phyloP scores from a whole-genome alignment of 2,113 vertebrate genomes.

The Columba livia region DNA sequence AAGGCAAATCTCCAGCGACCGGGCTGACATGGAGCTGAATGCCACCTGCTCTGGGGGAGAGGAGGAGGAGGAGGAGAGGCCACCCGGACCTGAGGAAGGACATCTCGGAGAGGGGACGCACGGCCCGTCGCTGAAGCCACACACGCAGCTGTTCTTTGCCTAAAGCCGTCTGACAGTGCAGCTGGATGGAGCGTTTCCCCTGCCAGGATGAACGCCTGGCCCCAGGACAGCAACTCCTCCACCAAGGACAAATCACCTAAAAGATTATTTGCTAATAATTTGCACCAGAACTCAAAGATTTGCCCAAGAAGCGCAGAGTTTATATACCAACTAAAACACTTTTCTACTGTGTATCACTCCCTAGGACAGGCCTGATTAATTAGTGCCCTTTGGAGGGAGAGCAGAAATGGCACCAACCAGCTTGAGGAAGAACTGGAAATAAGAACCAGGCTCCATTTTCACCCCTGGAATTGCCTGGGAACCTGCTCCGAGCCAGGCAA shows the following conservation, averaged over 20 bases:
- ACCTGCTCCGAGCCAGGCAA: background rate
- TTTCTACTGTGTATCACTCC: rapidly evolving
- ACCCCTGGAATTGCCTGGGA: background rate
- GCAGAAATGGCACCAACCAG: background rate
- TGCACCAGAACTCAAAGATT: background rate
- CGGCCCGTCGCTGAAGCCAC: background rate
- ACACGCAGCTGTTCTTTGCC: background rate
- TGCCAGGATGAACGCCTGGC: background rate
- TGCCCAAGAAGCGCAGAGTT: background rate
- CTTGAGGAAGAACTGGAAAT: background rate
- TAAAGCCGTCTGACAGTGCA: background rate
- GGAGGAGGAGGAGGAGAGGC: background rate
- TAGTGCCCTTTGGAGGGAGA: background rate
- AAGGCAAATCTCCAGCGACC: rapidly evolving
- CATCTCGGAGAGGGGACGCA: background rate
- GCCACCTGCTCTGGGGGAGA: background rate
- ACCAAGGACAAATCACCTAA: background rate
- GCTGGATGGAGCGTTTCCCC: background rate
- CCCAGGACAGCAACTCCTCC: background rate
- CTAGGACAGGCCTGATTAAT: background rate
- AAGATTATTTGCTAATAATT: background rate
- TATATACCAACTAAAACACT: background rate
- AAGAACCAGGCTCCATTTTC: background rate
- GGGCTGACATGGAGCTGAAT: background rate
- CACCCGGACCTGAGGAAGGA: rapidly evolving